Evolutionary conservation across 2,113 vertebrate species (phyloP).

Genomic region (Calyptomena viridis): DNA sequence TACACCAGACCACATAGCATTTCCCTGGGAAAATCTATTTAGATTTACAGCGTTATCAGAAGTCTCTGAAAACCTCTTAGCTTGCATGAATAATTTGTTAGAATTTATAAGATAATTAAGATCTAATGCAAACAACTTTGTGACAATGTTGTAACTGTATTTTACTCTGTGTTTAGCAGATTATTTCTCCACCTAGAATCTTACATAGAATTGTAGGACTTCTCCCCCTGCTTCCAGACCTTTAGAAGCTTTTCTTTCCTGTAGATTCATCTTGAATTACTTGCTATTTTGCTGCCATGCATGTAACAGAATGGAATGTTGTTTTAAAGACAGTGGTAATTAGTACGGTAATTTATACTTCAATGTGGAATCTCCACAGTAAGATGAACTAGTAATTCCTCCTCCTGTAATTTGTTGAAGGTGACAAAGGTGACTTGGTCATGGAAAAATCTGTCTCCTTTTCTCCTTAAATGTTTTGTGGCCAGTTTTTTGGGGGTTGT

Average conservation of each 20-base stretch:
- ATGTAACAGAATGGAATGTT: background rate
- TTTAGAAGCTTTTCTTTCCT: background rate
- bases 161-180: background rate
- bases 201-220: background rate
- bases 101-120: background rate
- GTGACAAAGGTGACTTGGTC: background rate
- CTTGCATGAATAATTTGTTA: background rate
- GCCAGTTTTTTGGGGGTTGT: rapidly evolving
- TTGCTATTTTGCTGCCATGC: background rate
- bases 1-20: background rate
- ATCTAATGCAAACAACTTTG: background rate
- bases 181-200: background rate
- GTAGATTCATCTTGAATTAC: background rate
- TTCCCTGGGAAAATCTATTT: background rate
- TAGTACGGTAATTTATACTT: background rate
- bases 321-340: background rate
- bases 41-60: background rate
- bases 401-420: background rate
- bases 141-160: background rate
- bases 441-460: background rate
- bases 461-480: background rate
- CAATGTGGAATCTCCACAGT: background rate
- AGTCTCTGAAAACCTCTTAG: background rate
- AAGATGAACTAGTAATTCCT: background rate
- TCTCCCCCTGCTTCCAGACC: background rate